Evolutionary conservation across 1,140 invertebrate genomes (phyloP), one percentile per base, ranked within the genome.

Genomic region (Drosophila mauritiana): DNA sequence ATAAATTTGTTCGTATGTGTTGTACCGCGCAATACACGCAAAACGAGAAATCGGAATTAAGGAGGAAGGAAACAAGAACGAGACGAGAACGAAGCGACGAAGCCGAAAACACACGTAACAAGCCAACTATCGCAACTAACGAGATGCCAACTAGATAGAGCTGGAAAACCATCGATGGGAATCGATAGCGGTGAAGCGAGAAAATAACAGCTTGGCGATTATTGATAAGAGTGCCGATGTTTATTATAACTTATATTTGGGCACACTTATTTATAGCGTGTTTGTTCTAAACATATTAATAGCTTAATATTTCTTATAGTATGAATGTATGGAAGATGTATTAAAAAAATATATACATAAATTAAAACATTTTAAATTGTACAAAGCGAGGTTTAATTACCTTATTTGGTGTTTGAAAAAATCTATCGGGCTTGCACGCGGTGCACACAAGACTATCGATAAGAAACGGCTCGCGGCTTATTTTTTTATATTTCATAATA

Each of bases 91-190:
- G 67, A 70, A 70, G 65, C 67, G 52, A 65, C 51, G 48, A 70
- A 70, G 67, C 67, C 67, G 64, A 70, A 70, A 69, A 70, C 67
- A 67, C 64, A 70, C 67, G 67, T 70, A 70, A 70, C 67, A 64
- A 64, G 55, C 61, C 56, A 63, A 63, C 55, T 51, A 34, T 51
- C 48, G 48, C 43, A 15, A n/a, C 46, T 49, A 31, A 31, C 46
- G 46, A 49, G 25, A 49, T 49, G 25, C 46, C 22, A 49, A 49
- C 46, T 49, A 49, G 45, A 25, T 48, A 48, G 46, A 31, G 46
- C 7, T 49, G 46, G n/a, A 31, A 31, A 49, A 31, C 31, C 25
- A 49, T 49, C 46, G n/a, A 49, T 49, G 7, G 4, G 8, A 43
- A 22, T 46, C 43, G 43, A 13, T 46, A 4, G 4, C 5, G 15